A percentile compares a stretch with the other conserved stretches of the same genome.
These are phyloP conservation scores for Flexamia atlantica DNA, from an alignment of 2,888 invertebrate genomes.

Conservation along the genomic window DNA sequence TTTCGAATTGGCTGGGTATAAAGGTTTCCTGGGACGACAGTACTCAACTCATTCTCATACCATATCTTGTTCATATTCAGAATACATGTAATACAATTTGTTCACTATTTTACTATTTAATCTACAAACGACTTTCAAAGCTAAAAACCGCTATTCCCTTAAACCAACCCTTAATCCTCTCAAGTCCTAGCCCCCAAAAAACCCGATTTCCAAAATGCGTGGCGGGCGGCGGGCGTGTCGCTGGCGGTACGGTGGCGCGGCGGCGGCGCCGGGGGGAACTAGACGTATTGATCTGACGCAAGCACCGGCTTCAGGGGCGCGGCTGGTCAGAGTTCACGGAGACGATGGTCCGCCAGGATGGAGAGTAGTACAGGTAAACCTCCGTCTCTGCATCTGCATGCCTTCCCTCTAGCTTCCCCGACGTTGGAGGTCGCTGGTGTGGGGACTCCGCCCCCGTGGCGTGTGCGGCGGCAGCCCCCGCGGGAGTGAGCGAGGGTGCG, in stretches of 20 bases:
- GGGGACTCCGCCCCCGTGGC: neutral
- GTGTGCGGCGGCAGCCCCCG: neutral
- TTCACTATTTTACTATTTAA: no score
- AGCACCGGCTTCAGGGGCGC: neutral
- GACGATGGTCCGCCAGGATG: neutral
- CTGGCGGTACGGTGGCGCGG: neutral
- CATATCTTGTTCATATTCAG: no score
- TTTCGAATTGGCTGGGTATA: no score
- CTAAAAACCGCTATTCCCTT: no score
- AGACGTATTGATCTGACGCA: constrained; percentile 2
- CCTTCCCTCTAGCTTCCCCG: constrained; percentile 2
- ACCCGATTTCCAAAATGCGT: constrained; percentile 13
- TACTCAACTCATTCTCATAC: no score
- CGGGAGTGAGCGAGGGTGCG: neutral
- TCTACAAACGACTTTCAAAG: no score
- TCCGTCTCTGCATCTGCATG: constrained; percentile 23
- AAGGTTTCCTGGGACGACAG: no score
- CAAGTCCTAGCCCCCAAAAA: neutral
- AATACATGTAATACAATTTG: no score
- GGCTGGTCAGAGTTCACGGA: neutral
- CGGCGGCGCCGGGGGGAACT: neutral
- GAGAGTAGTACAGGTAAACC: constrained; percentile 15
- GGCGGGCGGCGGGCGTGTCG: constrained; percentile 5
- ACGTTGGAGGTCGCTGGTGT: neutral
- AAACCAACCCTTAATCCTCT: no score